Percentiles rank a stretch among this genome's conserved stretches.
Conservation (phyloP, 1,140 invertebrate genomes). For the Lasioglossum baleicum region DNA sequence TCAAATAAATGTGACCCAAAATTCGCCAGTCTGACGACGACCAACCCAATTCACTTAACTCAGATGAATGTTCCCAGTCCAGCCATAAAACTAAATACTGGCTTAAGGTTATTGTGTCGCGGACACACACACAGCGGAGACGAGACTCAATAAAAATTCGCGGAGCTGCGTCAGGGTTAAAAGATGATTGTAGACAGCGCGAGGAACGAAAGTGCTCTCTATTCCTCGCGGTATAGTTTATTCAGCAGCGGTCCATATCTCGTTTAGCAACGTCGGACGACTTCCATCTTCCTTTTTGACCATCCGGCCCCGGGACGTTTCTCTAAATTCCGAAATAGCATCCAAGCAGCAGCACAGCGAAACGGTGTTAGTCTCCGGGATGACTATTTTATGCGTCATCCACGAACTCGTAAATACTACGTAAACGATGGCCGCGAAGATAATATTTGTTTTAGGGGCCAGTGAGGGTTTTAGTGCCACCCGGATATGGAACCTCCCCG, state of each 20-base stretch:
- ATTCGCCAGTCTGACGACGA: too few species aligned
- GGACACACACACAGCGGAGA: too few species aligned
- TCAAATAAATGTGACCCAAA: too few species aligned
- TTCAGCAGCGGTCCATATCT: neutral
- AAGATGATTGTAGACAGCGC: too few species aligned
- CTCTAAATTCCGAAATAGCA: neutral
- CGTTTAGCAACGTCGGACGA: neutral
- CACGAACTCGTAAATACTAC: neutral
- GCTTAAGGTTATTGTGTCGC: too few species aligned
- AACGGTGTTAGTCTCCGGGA: neutral
- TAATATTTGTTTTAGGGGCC: neutral
- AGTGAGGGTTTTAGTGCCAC: neutral
- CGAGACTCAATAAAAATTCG: too few species aligned
- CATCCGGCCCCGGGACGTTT: neutral
- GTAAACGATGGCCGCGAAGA: neutral
- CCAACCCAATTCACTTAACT: too few species aligned
- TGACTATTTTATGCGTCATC: neutral
- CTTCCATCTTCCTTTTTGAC: neutral
- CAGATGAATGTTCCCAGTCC: too few species aligned
- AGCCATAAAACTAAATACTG: too few species aligned
- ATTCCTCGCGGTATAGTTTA: neutral
- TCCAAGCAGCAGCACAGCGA: neutral
- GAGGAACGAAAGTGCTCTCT: too few species aligned
- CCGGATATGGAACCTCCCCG: neutral
- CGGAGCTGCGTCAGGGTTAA: too few species aligned